These are phyloP conservation scores for Stenolophus ochropezus DNA, from an alignment of 2,888 invertebrate species.

Conservation along the genomic window DNA sequence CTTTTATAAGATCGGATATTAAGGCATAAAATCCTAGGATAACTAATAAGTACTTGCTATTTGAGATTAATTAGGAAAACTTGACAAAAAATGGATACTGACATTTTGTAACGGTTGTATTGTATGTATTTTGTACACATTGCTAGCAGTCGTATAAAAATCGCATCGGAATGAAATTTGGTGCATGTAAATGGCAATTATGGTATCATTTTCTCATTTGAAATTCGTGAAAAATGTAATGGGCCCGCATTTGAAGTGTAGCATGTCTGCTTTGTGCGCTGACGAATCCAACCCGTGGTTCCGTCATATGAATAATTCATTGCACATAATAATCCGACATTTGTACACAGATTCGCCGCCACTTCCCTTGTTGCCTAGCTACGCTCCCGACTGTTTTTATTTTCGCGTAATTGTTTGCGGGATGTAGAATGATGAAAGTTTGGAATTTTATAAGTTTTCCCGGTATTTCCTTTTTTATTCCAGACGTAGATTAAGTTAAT, in stretches of 20 bases:
- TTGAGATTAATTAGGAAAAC: no score
- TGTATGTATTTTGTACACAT: no score
- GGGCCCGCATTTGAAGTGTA: not conserved
- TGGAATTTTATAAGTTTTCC: conserved; percentile 21
- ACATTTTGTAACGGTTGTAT: no score
- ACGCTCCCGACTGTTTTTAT: not conserved
- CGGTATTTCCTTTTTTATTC: conserved; percentile 14
- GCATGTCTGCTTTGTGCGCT: not conserved
- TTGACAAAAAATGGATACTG: no score
- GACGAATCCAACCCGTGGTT: not conserved
- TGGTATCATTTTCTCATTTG: not conserved
- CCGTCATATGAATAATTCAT: conserved; percentile 8
- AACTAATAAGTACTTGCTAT: no score
- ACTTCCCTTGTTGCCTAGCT: conserved; percentile 3
- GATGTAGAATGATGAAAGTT: conserved; percentile 31
- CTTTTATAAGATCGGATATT: no score
- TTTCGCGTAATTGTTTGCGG: conserved; percentile 34
- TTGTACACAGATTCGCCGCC: conserved; percentile 10
- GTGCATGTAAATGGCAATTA: no score
- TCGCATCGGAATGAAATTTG: no score
- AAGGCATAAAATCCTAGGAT: no score
- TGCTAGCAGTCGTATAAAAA: no score
- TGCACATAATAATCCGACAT: conserved; percentile 21
- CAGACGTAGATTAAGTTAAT: conserved; percentile 33
- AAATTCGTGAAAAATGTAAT: not conserved